These are phyloP conservation scores for Nasonia longicornis DNA, from an alignment of 1,140 invertebrate genomes.

Conservation along the genomic window DNA sequence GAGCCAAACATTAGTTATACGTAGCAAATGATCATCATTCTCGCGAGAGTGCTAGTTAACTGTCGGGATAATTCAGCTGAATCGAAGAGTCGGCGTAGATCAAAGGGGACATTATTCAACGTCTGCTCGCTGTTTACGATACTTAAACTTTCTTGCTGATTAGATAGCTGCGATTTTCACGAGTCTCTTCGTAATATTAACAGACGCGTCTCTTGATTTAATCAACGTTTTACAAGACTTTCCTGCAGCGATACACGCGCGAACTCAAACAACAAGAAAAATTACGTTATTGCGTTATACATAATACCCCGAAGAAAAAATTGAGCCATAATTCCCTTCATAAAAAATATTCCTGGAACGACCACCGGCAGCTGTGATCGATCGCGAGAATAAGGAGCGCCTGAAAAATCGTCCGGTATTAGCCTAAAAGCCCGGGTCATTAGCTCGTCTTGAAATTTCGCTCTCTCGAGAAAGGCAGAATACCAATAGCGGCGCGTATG, in stretches of 20 bases:
- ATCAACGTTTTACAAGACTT: no score
- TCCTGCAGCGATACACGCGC: no score
- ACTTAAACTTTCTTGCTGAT: slow-evolving; percentile 14
- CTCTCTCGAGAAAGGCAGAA: slow-evolving; percentile 6
- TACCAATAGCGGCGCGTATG: slow-evolving; percentile 9
- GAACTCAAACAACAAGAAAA: no score
- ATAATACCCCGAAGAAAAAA: background rate
- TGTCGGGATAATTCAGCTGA: background rate
- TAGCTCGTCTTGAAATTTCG: slow-evolving; percentile 25
- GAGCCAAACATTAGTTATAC: no score
- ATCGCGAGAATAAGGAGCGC: slow-evolving; percentile 16
- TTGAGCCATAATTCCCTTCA: background rate
- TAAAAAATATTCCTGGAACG: slow-evolving; percentile 27
- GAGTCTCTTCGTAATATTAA: no score
- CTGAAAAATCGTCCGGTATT: slow-evolving; percentile 11
- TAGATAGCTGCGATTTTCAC: background rate
- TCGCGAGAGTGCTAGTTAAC: background rate
- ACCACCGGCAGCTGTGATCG: slow-evolving; percentile 1
- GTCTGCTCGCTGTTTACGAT: slow-evolving; percentile 2
- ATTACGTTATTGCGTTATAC: no score
- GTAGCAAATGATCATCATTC: background rate
- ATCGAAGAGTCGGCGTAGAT: background rate
- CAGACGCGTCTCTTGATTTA: no score
- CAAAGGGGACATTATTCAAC: slow-evolving; percentile 18
- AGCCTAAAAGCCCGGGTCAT: slow-evolving; percentile 26